These are phyloP conservation scores for Myotis vivesi DNA, from an alignment of 2,797 vertebrate species.

Conservation along the genomic window DNA sequence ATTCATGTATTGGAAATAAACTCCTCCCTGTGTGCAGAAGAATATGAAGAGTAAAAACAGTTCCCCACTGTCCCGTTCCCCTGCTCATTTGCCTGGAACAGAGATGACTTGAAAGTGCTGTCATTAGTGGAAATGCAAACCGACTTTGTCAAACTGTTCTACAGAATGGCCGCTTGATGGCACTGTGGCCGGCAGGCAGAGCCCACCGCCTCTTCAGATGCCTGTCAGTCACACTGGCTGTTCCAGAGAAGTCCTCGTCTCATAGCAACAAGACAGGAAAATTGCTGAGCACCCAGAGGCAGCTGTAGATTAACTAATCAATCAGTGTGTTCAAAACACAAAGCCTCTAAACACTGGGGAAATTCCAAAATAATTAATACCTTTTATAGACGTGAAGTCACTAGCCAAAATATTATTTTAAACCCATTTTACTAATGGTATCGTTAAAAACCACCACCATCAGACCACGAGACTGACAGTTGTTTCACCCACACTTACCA, in stretches of 20 bases:
- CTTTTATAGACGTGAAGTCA: slow-evolving; percentile 26
- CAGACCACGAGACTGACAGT: not conserved
- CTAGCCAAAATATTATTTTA: slow-evolving; percentile 62
- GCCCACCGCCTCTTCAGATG: not conserved
- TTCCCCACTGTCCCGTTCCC: not conserved
- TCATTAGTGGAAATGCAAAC: not conserved
- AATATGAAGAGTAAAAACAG: not conserved
- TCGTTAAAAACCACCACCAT: not conserved
- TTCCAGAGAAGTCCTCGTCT: slow-evolving; percentile 1
- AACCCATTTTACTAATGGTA: slow-evolving; percentile 49
- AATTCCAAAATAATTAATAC: slow-evolving; percentile 58
- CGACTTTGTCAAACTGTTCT: not conserved
- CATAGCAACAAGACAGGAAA: slow-evolving; percentile 55
- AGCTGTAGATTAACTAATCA: slow-evolving; percentile 50
- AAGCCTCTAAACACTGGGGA: slow-evolving; percentile 22
- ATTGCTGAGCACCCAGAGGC: not conserved
- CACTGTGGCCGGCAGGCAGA: slow-evolving; percentile 33
- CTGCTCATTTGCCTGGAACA: not conserved
- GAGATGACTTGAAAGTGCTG: not conserved
- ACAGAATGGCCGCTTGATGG: slow-evolving; percentile 25
- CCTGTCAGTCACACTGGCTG: not conserved
- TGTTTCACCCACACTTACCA: not conserved
- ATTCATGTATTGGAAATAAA: not conserved
- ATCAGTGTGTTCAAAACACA: slow-evolving; percentile 51
- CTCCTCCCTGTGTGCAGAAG: not conserved